A percentile compares a stretch with the other conserved stretches of the same genome.
Evolutionary conservation across 2,888 invertebrate species (phyloP).

Genomic region (Eulithis prunata): DNA sequence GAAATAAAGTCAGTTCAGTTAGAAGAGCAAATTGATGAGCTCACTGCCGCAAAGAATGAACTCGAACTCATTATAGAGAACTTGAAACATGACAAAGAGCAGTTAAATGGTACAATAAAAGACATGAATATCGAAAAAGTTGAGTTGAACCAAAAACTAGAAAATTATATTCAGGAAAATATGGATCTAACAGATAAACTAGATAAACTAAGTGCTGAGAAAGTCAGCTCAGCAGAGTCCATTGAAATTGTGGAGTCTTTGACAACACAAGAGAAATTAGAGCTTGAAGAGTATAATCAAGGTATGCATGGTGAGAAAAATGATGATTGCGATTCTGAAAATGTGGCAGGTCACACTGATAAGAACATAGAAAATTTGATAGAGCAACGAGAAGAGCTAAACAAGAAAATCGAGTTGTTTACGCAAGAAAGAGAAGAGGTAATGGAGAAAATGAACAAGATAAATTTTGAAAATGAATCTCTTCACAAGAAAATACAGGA

Average conservation of each 20-base stretch:
- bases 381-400: conserved; percentile 87
- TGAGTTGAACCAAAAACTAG: conserved; percentile 85
- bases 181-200: conserved; percentile 89
- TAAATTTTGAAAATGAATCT: conserved; percentile 85
- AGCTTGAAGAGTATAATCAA: conserved; percentile 88
- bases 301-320: conserved; percentile 63
- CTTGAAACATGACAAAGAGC: conserved; percentile 80
- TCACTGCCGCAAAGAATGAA: conserved; percentile 79
- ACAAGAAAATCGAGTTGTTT: conserved; percentile 87
- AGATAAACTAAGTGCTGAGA: conserved; percentile 88
- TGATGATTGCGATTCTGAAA: conserved; percentile 50
- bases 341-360: conserved; percentile 62
- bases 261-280: conserved; percentile 88
- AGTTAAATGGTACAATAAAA: conserved; percentile 83
- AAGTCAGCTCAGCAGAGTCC: conserved; percentile 90
- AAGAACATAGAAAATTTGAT: conserved; percentile 85
- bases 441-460: conserved; percentile 87
- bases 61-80: conserved; percentile 78
- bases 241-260: conserved; percentile 90
- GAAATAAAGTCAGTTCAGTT: conserved; percentile 91
- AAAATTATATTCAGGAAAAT: conserved; percentile 88
- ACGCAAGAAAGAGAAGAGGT: conserved; percentile 88
- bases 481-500: conserved; percentile 79
- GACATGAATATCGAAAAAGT: conserved; percentile 85
- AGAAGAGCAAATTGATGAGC: conserved; percentile 89